Evolutionary conservation across 2,113 vertebrate genomes (phyloP).

Genomic region (Gorsachius goisagi): DNA sequence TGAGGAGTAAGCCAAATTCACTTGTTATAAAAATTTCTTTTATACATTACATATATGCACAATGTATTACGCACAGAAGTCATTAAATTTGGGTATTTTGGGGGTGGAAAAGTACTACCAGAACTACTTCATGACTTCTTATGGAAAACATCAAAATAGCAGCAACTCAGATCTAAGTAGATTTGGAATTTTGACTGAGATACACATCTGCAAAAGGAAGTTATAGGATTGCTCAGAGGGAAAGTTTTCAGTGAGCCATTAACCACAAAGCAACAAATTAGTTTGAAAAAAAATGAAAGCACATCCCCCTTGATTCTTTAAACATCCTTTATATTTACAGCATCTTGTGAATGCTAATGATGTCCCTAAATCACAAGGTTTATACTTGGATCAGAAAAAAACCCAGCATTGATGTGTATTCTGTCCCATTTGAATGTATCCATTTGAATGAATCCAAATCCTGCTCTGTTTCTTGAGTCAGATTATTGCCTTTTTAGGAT

Average conservation of each 20-base stretch:
- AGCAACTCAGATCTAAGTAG: background rate
- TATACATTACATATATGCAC: background rate
- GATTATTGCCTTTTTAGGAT: background rate
- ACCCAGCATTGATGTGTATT: background rate
- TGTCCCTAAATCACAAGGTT: background rate
- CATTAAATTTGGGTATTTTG: background rate
- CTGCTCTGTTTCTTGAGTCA: background rate
- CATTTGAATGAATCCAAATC: background rate
- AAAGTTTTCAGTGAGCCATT: background rate
- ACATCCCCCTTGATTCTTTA: background rate
- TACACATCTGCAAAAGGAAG: background rate
- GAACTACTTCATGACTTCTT: background rate
- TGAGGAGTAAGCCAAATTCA: background rate
- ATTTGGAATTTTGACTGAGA: background rate
- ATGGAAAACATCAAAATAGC: background rate
- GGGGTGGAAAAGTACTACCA: background rate
- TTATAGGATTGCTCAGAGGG: background rate
- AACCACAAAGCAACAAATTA: background rate
- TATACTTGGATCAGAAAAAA: background rate
- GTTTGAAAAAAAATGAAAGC: background rate
- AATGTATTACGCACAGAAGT: background rate
- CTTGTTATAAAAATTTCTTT: background rate
- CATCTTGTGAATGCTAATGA: background rate
- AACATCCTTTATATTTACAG: background rate
- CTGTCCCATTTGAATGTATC: background rate